These are phyloP conservation scores for Burhinus oedicnemus DNA, from an alignment of 2,113 vertebrate species.

Conservation along the genomic window DNA sequence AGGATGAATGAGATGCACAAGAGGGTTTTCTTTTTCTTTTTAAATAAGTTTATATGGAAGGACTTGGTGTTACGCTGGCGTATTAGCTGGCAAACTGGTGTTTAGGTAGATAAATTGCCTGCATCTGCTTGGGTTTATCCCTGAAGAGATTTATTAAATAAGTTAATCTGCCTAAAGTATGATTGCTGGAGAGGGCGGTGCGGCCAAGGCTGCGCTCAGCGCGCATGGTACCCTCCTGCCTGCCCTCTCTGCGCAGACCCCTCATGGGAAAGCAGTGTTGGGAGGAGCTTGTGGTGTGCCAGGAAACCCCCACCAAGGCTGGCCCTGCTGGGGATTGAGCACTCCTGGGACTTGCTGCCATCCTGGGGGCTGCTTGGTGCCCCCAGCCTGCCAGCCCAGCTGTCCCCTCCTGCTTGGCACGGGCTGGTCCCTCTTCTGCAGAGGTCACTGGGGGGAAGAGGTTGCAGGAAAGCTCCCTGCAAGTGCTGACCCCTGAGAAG, in stretches of 20 bases:
- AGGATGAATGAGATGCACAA: background rate
- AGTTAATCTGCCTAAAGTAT: constrained; percentile 34
- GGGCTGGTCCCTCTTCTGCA: background rate
- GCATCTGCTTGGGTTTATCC: constrained; percentile 34
- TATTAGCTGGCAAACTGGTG: background rate
- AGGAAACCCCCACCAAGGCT: background rate
- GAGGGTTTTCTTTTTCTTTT: background rate
- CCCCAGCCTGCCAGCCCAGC: background rate
- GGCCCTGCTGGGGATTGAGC: fast-evolving
- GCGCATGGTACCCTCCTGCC: background rate
- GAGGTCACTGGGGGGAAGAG: background rate
- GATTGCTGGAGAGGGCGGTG: background rate
- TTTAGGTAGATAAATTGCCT: constrained; percentile 35
- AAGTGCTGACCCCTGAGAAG: background rate
- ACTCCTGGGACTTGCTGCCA: fast-evolving
- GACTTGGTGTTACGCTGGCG: background rate
- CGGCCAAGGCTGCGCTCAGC: background rate
- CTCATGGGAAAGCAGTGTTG: fast-evolving
- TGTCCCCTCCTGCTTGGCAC: fast-evolving
- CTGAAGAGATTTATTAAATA: constrained; percentile 45
- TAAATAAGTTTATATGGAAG: background rate
- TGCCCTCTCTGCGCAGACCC: background rate
- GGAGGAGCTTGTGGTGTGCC: background rate
- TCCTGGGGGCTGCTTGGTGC: background rate
- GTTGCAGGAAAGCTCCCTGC: background rate